These are phyloP conservation scores for Sinocyclocheilus anshuiensis DNA, from an alignment of 2,113 vertebrate species.

Conservation along the genomic window DNA sequence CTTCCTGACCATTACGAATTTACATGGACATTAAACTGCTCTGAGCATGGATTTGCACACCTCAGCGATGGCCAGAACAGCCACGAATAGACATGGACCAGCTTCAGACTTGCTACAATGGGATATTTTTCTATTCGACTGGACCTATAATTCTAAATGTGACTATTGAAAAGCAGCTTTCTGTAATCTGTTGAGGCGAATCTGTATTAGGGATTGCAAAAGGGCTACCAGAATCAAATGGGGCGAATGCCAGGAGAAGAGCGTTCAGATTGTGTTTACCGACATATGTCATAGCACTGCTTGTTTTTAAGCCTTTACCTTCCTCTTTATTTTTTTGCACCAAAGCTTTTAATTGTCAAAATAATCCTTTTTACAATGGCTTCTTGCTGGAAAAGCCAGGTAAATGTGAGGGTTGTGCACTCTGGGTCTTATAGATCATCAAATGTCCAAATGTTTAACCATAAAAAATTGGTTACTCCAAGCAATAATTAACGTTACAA, in stretches of 20 bases:
- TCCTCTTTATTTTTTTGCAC: constrained; percentile 20
- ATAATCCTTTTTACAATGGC: constrained; percentile 51
- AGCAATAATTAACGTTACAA: not conserved
- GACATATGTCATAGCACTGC: not conserved
- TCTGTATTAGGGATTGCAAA: not conserved
- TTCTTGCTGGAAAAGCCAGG: constrained; percentile 62
- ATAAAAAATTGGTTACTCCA: not conserved
- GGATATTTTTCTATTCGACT: constrained; percentile 31
- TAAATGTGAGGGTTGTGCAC: constrained; percentile 34
- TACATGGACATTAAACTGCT: not conserved
- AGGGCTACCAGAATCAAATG: constrained; percentile 4
- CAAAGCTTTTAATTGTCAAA: constrained; percentile 19
- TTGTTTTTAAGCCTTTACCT: not conserved
- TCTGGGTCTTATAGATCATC: not conserved
- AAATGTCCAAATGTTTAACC: constrained; percentile 39
- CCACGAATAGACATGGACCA: not conserved
- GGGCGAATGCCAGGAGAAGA: not conserved
- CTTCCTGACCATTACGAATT: not conserved
- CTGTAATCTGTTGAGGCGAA: constrained; percentile 30
- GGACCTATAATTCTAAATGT: not conserved
- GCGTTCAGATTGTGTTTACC: constrained; percentile 16
- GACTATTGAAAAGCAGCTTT: constrained; percentile 33
- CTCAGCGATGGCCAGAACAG: not conserved
- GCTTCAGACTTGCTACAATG: not conserved
- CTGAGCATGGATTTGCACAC: constrained; percentile 17